Evolutionary conservation across 2,888 invertebrate genomes (phyloP).

Genomic region (Coleophora flavipennella): DNA sequence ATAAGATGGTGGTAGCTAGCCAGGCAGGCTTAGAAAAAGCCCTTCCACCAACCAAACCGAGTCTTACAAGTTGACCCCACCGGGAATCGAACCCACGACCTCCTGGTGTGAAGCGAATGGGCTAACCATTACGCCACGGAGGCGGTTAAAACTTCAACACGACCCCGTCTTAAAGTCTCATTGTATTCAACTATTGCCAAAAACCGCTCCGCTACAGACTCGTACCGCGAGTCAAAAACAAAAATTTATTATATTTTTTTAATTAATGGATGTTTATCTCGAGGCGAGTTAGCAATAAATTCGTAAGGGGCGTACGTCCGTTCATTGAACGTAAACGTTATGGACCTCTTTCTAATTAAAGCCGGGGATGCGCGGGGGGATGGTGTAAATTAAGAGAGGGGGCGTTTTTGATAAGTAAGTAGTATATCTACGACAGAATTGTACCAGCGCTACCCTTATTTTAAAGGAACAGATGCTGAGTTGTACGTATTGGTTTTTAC

Average conservation of each 20-base stretch:
- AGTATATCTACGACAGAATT: too few relatives aligned
- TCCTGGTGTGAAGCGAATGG: too few relatives aligned
- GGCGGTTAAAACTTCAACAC: neutral
- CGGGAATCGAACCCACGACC: too few relatives aligned
- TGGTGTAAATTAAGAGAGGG: neutral
- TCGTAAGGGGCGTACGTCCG: constrained; percentile 58
- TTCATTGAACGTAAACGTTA: constrained; percentile 59
- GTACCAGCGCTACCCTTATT: too few relatives aligned
- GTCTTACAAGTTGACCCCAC: too few relatives aligned
- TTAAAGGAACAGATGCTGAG: too few relatives aligned
- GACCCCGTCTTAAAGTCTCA: neutral
- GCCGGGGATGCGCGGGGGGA: constrained; percentile 32
- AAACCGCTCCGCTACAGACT: neutral
- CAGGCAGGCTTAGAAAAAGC: too few relatives aligned
- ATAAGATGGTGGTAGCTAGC: too few relatives aligned
- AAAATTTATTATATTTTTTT: constrained; percentile 59
- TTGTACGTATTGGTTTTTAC: too few relatives aligned
- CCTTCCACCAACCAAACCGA: too few relatives aligned
- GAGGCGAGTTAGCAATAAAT: constrained; percentile 60
- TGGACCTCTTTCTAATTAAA: constrained; percentile 69
- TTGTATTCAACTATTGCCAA: neutral
- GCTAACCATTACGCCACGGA: too few relatives aligned
- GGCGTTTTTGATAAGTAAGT: too few relatives aligned
- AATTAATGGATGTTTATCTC: constrained; percentile 71
- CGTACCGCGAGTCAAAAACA: constrained; percentile 17